Evolutionary conservation across 2,888 invertebrate genomes (phyloP).

Genomic region (Nemotelus nigrinus): DNA sequence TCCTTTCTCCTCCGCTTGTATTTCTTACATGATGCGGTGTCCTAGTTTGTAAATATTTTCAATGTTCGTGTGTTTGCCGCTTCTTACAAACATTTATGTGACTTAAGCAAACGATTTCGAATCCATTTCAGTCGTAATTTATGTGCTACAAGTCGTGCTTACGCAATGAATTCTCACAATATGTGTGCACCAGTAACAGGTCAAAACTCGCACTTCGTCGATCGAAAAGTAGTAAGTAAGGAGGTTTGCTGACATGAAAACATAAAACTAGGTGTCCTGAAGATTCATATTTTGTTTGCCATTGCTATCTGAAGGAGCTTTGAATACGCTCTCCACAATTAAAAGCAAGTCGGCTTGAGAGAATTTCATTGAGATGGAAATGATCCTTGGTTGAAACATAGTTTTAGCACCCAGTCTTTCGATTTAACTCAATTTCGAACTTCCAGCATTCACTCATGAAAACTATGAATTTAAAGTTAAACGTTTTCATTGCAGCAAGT

Average conservation of each 20-base stretch:
- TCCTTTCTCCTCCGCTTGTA: not conserved
- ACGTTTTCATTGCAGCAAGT: no score
- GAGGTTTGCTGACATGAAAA: slow-evolving; percentile 36
- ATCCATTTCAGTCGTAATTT: slow-evolving; percentile 48
- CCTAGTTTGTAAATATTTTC: not conserved
- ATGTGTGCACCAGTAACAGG: slow-evolving; percentile 45
- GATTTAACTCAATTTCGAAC: no score
- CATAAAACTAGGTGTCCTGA: not conserved
- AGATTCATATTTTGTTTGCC: not conserved
- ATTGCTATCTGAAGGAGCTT: not conserved
- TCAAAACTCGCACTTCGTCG: slow-evolving; percentile 22
- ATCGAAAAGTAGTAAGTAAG: slow-evolving; percentile 21
- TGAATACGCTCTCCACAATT: no score
- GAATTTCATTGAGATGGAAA: no score
- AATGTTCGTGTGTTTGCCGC: slow-evolving; percentile 3
- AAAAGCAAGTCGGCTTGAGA: no score
- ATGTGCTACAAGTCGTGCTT: slow-evolving; percentile 50
- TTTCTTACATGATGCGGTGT: not conserved
- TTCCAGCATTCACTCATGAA: no score
- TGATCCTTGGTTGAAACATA: no score
- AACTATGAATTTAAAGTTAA: no score
- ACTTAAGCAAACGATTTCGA: slow-evolving; percentile 49
- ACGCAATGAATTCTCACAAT: slow-evolving; percentile 49
- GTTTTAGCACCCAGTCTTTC: no score
- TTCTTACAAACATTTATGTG: slow-evolving; percentile 41